Evolutionary conservation across 2,797 vertebrate genomes (phyloP).

Genomic region (Babyrousa celebensis): DNA sequence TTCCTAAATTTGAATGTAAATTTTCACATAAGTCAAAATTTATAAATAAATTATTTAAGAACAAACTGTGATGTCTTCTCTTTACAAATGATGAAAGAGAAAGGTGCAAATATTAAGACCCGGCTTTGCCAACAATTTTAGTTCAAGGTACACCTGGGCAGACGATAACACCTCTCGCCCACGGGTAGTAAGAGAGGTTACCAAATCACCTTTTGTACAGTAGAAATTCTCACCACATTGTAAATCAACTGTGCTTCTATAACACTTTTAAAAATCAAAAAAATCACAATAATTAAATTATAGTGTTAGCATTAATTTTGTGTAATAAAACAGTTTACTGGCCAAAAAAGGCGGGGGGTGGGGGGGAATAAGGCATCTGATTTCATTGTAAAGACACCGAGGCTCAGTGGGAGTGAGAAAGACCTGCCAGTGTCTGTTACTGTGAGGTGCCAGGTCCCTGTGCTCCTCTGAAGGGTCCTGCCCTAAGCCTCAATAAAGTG

Average conservation of each 20-base stretch:
- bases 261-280: no score
- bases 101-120: background rate
- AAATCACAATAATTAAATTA: no score
- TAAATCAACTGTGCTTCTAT: no score
- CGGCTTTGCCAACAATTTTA: background rate
- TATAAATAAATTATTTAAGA: constrained; percentile 93
- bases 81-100: constrained; percentile 13
- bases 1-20: constrained; percentile 84
- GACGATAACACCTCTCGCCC: background rate
- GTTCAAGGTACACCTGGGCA: background rate
- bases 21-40: constrained; percentile 81
- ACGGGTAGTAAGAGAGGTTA: background rate
- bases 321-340: no score
- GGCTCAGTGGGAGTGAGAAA: background rate
- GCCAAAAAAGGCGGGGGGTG: no score
- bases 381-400: background rate
- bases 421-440: background rate
- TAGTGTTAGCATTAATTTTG: no score
- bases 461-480: background rate
- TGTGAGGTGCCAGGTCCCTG: background rate
- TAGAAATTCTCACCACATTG: no score
- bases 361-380: background rate
- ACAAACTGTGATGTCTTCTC: constrained; percentile 78
- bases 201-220: background rate
- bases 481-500: background rate